A percentile compares a stretch with the other conserved stretches of the same genome.
phyloP scores from a whole-genome alignment of 2,113 vertebrate species.

The Cercopithecus mona region DNA sequence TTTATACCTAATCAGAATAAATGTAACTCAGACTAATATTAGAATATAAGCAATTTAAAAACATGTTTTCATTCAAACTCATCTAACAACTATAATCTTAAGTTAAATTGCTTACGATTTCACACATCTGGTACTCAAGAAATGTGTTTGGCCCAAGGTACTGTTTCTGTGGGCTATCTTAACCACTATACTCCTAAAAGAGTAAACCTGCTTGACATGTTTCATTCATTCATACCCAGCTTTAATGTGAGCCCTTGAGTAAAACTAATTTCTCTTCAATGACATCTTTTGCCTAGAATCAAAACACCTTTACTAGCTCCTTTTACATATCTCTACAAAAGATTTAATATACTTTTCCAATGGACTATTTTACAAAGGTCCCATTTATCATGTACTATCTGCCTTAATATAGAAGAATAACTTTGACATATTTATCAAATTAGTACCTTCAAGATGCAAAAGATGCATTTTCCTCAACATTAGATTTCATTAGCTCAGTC shows the following conservation, averaged over 20 bases:
- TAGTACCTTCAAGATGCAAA: background rate
- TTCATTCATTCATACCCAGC: background rate
- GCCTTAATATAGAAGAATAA: background rate
- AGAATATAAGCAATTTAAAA: conserved; percentile 53
- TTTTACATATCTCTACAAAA: conserved; percentile 4
- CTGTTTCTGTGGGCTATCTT: background rate
- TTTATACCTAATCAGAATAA: conserved; percentile 34
- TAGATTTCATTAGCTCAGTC: conserved; percentile 27
- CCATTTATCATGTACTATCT: conserved; percentile 9
- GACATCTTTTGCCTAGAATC: conserved; percentile 34
- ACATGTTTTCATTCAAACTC: conserved; percentile 11
- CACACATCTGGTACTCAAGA: background rate
- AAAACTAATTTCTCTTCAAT: conserved; percentile 51
- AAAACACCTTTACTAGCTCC: conserved; percentile 1
- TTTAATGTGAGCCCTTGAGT: conserved; percentile 18
- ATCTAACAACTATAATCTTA: conserved; percentile 31
- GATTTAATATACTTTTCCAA: conserved; percentile 17
- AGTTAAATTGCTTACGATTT: conserved; percentile 29
- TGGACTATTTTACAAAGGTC: background rate
- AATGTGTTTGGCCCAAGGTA: background rate
- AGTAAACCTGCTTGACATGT: background rate
- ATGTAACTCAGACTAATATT: conserved; percentile 25
- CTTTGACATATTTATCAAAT: background rate
- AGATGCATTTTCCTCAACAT: conserved; percentile 9
- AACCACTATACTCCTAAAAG: background rate